Conservation (phyloP, 2,888 invertebrate species). For the Aradus depressus region DNA sequence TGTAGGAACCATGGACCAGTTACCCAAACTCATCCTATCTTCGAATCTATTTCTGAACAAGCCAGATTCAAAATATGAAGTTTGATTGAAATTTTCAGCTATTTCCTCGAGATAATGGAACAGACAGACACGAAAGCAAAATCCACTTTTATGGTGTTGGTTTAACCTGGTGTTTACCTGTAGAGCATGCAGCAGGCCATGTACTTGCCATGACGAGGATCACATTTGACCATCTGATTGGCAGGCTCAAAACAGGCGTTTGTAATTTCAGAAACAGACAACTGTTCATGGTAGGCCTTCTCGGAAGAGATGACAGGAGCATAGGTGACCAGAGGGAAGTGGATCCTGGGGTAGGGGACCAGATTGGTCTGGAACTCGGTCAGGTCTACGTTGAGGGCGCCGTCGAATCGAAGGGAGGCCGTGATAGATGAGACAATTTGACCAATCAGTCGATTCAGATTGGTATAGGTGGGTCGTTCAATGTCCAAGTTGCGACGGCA, state of each 20-base stretch:
- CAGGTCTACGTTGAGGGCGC: constrained; percentile 50
- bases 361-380: constrained; percentile 50
- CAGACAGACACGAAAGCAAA: no score
- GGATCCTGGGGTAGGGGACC: constrained; percentile 53
- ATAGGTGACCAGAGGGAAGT: constrained; percentile 48
- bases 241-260: constrained; percentile 49
- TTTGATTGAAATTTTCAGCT: background rate
- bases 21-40: no score
- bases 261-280: constrained; percentile 47
- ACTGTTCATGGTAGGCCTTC: constrained; percentile 44
- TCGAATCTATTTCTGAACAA: background rate
- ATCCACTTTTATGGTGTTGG: no score
- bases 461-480: constrained; percentile 49
- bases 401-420: constrained; percentile 47
- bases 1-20: no score
- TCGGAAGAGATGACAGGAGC: constrained; percentile 46
- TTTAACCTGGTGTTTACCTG: no score
- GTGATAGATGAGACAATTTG: constrained; percentile 80
- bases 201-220: constrained; percentile 41
- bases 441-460: constrained; percentile 52
- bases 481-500: constrained; percentile 48
- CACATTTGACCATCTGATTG: constrained; percentile 45
- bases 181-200: constrained; percentile 46
- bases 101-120: background rate
- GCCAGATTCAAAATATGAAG: constrained; percentile 23